Conservation (phyloP, 2,113 vertebrate species). For the Archocentrus centrarchus region DNA sequence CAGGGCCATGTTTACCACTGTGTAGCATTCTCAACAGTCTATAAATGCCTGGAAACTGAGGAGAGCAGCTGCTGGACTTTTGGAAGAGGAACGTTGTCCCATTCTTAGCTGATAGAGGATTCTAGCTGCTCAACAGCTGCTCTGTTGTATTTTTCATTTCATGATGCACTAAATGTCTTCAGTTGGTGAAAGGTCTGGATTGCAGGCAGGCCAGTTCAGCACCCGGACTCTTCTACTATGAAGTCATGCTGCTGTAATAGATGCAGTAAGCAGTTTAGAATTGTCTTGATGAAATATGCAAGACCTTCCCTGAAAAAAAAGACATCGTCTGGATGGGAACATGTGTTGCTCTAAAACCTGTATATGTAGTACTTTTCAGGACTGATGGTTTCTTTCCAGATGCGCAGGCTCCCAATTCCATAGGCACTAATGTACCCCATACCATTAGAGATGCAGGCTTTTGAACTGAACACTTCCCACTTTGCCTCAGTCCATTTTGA, state of each 20-base stretch:
- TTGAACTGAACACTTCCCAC: background rate
- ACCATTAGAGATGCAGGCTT: background rate
- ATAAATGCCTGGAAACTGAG: background rate
- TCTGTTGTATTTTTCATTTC: background rate
- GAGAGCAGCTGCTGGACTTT: background rate
- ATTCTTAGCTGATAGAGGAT: background rate
- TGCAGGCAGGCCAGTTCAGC: background rate
- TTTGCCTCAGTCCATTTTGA: background rate
- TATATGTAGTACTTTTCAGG: background rate
- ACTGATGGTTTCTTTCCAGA: background rate
- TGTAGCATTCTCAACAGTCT: too few species aligned
- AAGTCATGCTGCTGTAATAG: too few species aligned
- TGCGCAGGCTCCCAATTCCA: background rate
- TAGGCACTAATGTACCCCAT: background rate
- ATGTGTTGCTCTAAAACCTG: background rate
- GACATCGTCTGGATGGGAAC: background rate
- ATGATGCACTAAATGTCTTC: too few species aligned
- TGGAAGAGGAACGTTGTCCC: background rate
- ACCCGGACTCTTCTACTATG: too few species aligned
- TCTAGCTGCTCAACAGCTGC: background rate
- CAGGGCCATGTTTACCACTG: too few species aligned
- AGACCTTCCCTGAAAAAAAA: background rate
- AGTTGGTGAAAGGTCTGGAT: background rate
- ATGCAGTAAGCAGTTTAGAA: background rate
- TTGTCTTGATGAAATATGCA: background rate